Base-by-base conservation (phyloP, 1,140 invertebrate genomes). In the Odontomachus brunneus region DNA sequence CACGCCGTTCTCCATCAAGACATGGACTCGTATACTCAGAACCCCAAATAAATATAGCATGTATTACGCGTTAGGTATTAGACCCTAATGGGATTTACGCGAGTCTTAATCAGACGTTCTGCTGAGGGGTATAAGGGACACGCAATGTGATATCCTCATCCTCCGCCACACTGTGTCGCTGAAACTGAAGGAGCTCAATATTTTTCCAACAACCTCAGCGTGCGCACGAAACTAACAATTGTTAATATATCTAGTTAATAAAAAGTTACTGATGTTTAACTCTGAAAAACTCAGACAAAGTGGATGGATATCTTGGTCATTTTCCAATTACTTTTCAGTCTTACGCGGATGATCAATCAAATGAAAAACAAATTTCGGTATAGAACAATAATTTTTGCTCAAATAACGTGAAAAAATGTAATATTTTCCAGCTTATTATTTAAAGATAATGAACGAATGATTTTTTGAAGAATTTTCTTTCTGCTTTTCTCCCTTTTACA, bases 61-160 rank as follows among this genome's bases (percentile, higher is more conserved):
- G 84, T 87, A 87, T 87, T 71, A 66, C 85, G 63, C 82, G 74
- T 87, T 85, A 69, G 75, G 65, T 73, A 86, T 87, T 86, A 80
- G 48, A 72, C 55, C 49, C 38, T 87, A 87, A 87, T 85, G 76
- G 85, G 86, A 87, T 87, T 87, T 87, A 87, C 81, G 86, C 82
- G 76, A 82, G 71, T 83, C 86, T 86, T 87, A 87, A 87, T 87
- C 85, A 87, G 85, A 60, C 49, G 60, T 78, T 63, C 66, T 55
- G 71, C 66, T 57, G 71, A 14, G 76, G 24, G 71, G 83, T 51
- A 85, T 67, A 73, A 86, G 78, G 60, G 86, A 69, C 53, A 55
- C 65, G 51, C 63, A 62, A 76, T 86, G 80, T 60, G 74, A 76
- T 63, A 44, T 83, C 59, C 24, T 49, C 24, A 17, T 71, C 44